Evolutionary conservation across 2,888 invertebrate genomes (phyloP).

Genomic region (Macaria notata): DNA sequence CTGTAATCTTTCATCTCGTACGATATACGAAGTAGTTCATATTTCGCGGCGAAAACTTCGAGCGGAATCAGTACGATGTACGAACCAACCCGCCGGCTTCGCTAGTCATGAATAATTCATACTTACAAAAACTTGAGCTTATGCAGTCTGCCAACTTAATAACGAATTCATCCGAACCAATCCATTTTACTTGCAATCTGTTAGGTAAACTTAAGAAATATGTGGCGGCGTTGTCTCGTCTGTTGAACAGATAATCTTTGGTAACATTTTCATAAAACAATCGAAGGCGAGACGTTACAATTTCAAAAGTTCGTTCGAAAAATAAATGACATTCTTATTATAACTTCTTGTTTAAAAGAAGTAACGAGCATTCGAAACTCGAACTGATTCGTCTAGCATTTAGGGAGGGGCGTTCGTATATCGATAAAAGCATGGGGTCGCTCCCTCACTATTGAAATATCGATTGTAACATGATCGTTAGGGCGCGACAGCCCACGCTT

Average conservation of each 20-base stretch:
- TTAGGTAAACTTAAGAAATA: constrained; percentile 30
- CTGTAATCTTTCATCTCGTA: constrained; percentile 24
- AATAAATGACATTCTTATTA: constrained; percentile 13
- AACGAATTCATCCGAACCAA: constrained; percentile 49
- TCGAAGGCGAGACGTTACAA: constrained; percentile 7
- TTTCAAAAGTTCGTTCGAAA: constrained; percentile 18
- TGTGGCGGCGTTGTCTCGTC: not conserved
- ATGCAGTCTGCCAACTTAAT: constrained; percentile 49
- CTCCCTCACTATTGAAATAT: constrained; percentile 39
- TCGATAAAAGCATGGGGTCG: constrained; percentile 35
- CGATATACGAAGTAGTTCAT: constrained; percentile 22
- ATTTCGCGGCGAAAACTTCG: constrained; percentile 34
- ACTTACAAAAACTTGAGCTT: constrained; percentile 43
- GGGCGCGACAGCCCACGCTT: constrained; percentile 39
- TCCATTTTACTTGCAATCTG: constrained; percentile 44
- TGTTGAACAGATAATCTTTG: constrained; percentile 21
- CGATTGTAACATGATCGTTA: constrained; percentile 51
- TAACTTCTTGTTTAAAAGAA: not conserved
- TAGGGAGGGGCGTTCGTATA: constrained; percentile 31
- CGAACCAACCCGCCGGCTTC: constrained; percentile 34
- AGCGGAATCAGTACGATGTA: constrained; percentile 34
- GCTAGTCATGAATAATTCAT: constrained; percentile 49
- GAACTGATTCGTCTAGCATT: constrained; percentile 13
- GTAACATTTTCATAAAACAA: constrained; percentile 18
- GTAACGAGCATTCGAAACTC: constrained; percentile 20